Conservation (phyloP, 1,140 invertebrate species). For the Drosophila arawakana region DNA sequence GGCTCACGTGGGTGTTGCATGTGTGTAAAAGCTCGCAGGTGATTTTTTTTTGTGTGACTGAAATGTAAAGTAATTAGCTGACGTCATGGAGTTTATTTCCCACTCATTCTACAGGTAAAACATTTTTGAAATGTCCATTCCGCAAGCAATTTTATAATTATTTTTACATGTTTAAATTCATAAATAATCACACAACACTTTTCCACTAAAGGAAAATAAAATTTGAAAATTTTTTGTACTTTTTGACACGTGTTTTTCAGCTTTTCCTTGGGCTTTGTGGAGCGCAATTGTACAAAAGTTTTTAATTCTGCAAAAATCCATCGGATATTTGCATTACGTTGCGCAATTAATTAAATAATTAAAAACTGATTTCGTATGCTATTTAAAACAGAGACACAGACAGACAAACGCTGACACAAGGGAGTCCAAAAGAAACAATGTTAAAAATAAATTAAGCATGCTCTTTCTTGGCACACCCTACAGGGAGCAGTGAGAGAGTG, state of each 20-base stretch:
- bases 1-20: constrained; percentile 27
- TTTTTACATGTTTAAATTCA: constrained; percentile 22
- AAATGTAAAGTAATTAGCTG: constrained; percentile 38
- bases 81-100: constrained; percentile 44
- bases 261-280: not conserved
- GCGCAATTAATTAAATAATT: constrained; percentile 68
- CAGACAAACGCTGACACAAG: constrained; percentile 33
- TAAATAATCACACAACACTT: constrained; percentile 15
- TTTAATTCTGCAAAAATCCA: constrained; percentile 25
- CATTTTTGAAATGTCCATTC: not conserved
- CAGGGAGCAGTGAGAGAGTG: not conserved
- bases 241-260: constrained; percentile 12
- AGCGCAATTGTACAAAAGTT: constrained; percentile 6
- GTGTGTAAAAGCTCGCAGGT: constrained; percentile 51
- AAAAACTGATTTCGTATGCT: constrained; percentile 62
- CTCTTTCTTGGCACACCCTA: constrained; percentile 21
- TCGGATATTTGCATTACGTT: constrained; percentile 57
- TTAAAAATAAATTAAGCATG: constrained; percentile 62
- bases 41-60: constrained; percentile 41
- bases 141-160: constrained; percentile 7
- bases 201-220: not conserved
- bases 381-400: constrained; percentile 39
- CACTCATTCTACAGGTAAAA: constrained; percentile 33
- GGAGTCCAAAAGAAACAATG: constrained; percentile 28
- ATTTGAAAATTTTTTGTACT: not conserved